Evolutionary conservation across 2,888 invertebrate genomes (phyloP).

Genomic region (Exocentrus adspersus): DNA sequence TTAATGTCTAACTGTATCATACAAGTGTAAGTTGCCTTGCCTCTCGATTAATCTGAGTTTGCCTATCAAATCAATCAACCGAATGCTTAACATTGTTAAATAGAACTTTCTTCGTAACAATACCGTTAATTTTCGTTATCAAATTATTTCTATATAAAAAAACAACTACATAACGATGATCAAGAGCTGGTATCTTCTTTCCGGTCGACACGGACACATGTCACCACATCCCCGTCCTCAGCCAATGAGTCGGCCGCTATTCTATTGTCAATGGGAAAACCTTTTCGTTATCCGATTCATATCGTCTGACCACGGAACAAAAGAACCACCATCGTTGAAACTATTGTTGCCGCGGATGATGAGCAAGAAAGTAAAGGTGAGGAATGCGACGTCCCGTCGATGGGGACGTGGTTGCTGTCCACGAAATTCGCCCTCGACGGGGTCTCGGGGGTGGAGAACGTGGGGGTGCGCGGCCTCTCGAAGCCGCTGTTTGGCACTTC

Average conservation of each 20-base stretch:
- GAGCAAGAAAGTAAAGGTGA: slow-evolving; percentile 32
- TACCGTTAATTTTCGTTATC: too few relatives aligned
- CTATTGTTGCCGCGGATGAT: slow-evolving; percentile 29
- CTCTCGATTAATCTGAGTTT: too few relatives aligned
- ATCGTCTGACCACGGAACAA: slow-evolving; percentile 46
- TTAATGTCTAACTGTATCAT: too few relatives aligned
- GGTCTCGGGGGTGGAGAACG: slow-evolving; percentile 38
- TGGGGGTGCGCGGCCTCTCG: slow-evolving; percentile 43
- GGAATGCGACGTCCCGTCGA: slow-evolving; percentile 47
- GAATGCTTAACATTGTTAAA: too few relatives aligned
- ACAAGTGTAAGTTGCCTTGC: too few relatives aligned
- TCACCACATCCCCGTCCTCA: too few relatives aligned
- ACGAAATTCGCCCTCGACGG: slow-evolving; percentile 41
- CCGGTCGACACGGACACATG: not conserved
- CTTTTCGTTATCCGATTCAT: slow-evolving; percentile 50
- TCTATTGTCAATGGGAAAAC: slow-evolving; percentile 61
- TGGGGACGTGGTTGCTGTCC: slow-evolving; percentile 53
- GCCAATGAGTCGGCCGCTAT: too few relatives aligned
- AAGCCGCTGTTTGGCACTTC: slow-evolving; percentile 62
- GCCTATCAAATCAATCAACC: too few relatives aligned
- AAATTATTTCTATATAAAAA: too few relatives aligned
- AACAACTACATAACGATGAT: too few relatives aligned
- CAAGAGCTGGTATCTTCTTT: slow-evolving; percentile 7
- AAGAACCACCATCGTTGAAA: slow-evolving; percentile 34
- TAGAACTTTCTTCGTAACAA: too few relatives aligned